These are phyloP conservation scores for Caenorhabditis japonica DNA, from an alignment of 2,888 invertebrate species.

Conservation along the genomic window DNA sequence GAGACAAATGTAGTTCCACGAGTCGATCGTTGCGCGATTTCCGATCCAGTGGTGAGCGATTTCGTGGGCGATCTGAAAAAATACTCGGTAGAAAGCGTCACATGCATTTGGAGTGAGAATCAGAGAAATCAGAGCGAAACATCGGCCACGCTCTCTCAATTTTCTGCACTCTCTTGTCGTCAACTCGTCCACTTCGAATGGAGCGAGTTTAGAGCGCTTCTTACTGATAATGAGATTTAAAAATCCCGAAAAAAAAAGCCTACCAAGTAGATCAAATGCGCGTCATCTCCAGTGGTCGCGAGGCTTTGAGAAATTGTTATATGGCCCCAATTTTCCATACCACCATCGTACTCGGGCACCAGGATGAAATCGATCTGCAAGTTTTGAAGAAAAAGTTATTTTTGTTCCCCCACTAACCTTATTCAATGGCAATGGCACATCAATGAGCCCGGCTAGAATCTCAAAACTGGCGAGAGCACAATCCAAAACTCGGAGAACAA, in stretches of 20 bases:
- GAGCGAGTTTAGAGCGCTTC: not conserved
- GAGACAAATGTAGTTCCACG: constrained; percentile 64
- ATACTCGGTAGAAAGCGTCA: not conserved
- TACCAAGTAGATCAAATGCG: constrained; percentile 62
- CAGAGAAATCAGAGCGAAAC: too few relatives aligned
- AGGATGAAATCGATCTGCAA: constrained; percentile 63
- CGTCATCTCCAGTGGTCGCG: constrained; percentile 58
- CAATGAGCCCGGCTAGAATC: constrained; percentile 56
- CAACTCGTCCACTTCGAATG: not conserved
- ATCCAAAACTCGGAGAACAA: constrained; percentile 58
- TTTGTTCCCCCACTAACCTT: constrained; percentile 41
- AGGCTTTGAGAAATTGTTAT: constrained; percentile 56
- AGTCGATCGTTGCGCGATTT: constrained; percentile 59
- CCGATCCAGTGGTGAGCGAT: constrained; percentile 69
- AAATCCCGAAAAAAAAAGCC: not conserved
- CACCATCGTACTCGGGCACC: constrained; percentile 64
- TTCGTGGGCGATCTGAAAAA: constrained; percentile 59
- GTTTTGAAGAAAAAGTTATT: not conserved
- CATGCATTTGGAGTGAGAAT: too few relatives aligned
- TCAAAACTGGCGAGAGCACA: constrained; percentile 62
- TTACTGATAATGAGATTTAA: not conserved
- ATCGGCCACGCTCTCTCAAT: too few relatives aligned
- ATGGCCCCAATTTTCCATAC: constrained; percentile 70
- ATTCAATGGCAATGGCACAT: constrained; percentile 63
- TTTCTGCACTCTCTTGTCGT: too few relatives aligned